These are phyloP conservation scores for Patella caerulea DNA, from an alignment of 2,888 invertebrate genomes.

Conservation along the genomic window DNA sequence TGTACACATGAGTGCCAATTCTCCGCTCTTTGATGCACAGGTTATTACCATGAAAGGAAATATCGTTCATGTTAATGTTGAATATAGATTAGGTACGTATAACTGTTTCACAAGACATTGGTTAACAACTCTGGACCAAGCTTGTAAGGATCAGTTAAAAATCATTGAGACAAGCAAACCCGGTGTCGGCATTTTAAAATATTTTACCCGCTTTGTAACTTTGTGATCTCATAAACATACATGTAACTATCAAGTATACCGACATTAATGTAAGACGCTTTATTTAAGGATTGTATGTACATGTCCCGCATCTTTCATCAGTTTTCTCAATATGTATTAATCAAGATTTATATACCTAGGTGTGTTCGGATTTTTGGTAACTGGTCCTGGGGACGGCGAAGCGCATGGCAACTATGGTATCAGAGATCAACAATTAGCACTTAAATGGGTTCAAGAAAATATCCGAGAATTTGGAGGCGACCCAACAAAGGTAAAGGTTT, in stretches of 20 bases:
- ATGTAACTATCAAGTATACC: no score
- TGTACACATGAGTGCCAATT: constrained; percentile 59
- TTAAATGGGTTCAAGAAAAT: constrained; percentile 47
- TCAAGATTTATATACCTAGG: constrained; percentile 32
- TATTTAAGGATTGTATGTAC: no score
- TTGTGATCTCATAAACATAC: no score
- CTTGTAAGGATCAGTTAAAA: no score
- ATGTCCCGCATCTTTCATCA: no score
- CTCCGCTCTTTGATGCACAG: constrained; percentile 49
- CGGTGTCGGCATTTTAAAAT: no score
- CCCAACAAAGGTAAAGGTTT: constrained; percentile 36
- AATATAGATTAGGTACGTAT: constrained; percentile 56
- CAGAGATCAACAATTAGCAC: constrained; percentile 51
- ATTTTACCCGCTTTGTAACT: no score
- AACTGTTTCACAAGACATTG: not conserved
- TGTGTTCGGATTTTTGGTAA: constrained; percentile 51
- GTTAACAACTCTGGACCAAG: no score
- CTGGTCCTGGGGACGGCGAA: constrained; percentile 35
- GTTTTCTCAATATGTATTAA: no score
- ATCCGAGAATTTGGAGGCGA: constrained; percentile 46
- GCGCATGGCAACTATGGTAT: constrained; percentile 55
- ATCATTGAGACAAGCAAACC: no score
- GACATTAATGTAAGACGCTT: no score
- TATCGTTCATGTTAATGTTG: constrained; percentile 50
- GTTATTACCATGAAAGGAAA: constrained; percentile 40